These are phyloP conservation scores for Eupsilia transversa DNA, from an alignment of 2,888 invertebrate species.

Conservation along the genomic window DNA sequence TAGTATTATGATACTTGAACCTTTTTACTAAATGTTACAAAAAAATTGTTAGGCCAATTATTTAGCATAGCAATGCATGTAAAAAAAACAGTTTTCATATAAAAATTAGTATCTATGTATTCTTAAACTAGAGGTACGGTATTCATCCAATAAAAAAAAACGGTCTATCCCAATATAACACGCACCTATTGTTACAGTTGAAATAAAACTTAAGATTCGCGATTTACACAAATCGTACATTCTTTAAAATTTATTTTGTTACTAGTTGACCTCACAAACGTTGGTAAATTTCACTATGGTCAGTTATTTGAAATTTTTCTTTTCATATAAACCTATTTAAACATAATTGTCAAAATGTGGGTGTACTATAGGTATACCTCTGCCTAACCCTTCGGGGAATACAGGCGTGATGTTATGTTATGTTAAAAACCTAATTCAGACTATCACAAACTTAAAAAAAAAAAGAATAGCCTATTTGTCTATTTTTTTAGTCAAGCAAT, in stretches of 20 bases:
- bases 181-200: constrained; percentile 1
- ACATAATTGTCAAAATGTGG: too few relatives aligned
- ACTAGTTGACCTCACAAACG: not conserved
- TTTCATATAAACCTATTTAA: not conserved
- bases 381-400: too few relatives aligned
- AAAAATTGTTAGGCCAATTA: not conserved
- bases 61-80: not conserved
- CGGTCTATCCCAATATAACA: not conserved
- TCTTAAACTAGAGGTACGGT: not conserved
- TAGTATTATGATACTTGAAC: not conserved
- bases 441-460: not conserved
- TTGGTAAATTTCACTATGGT: not conserved
- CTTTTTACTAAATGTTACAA: not conserved
- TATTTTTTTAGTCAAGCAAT: too few relatives aligned
- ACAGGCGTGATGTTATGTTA: too few relatives aligned
- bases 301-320: not conserved
- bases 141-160: not conserved
- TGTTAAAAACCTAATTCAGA: not conserved
- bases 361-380: too few relatives aligned
- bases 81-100: not conserved
- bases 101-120: not conserved
- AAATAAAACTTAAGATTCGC: constrained; percentile 1
- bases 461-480: not conserved
- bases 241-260: not conserved
- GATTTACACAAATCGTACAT: not conserved